Base-by-base conservation (phyloP, 2,113 vertebrate species). In the Alosa alosa region DNA sequence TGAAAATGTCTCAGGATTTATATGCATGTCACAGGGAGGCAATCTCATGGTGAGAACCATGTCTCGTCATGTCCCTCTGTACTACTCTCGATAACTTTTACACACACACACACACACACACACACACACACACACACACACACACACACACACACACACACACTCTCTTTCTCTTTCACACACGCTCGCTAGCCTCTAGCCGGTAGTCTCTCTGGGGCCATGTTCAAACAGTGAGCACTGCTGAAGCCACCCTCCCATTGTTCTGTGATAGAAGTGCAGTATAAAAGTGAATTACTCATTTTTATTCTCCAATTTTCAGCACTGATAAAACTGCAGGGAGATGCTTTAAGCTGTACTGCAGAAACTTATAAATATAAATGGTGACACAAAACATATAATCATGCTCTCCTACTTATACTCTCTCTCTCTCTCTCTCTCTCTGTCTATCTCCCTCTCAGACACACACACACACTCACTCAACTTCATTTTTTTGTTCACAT, bases 91-190 rank as follows among this genome's bases (percentile, higher is more conserved):
- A 31, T 36, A 4, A 15, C 72, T 6, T 36, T 17, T 2, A 17
- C n/a, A 25, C 72, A 78, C 72, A 78, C 72, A 72, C 72, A 78
- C 72, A 78, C 72, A 78, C 72, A 78, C 72, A 39, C 72, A 78
- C 72, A 36, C 72, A 39, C 72, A 36, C 25, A 78, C 72, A 64
- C 60, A 6, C 47, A 41, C 3, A 72, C 72, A 78, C 72, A 78
- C 72, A 78, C 72, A 78, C 72, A 39, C 72, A 78, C 72, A 36
- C 72, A 39, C 72, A 36, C 25, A 78, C 72, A 64, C 60, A 6
- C 47, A 41, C 3, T 57, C 49, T 20, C 82, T 36, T 3, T 18
- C 50, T 25, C 31, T 39, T 22, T 13, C 36, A 50, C 36, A 31
- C 82, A 50, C 47, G 9, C 31, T 83, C 46, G 44, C 47, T 83